These are phyloP conservation scores for Drosophila algonquin DNA, from an alignment of 2,888 invertebrate genomes.

Conservation along the genomic window DNA sequence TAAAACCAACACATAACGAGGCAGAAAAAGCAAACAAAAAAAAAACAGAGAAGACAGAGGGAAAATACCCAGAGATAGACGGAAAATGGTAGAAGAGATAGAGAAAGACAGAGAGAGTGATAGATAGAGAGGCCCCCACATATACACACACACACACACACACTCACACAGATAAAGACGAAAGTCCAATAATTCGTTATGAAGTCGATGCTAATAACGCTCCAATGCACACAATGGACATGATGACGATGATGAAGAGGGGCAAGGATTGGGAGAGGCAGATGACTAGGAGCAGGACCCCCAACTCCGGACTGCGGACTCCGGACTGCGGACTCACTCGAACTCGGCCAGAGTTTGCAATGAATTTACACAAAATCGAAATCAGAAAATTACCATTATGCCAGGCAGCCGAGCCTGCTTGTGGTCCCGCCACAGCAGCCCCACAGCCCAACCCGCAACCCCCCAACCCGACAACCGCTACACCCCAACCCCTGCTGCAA, in stretches of 20 bases:
- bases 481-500: not conserved
- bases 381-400: conserved; percentile 77
- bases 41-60: conserved; percentile 21
- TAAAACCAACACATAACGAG: conserved; percentile 70
- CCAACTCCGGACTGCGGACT: not conserved
- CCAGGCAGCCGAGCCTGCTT: conserved; percentile 52
- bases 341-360: conserved; percentile 58
- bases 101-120: not conserved
- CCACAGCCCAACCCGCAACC: not conserved
- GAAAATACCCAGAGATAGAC: conserved; percentile 14
- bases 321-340: not conserved
- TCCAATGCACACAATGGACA: conserved; percentile 68
- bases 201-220: conserved; percentile 76
- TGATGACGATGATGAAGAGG: conserved; percentile 40
- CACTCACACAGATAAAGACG: conserved; percentile 43
- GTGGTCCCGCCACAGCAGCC: conserved; percentile 16
- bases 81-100: conserved; percentile 7
- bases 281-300: too few species aligned
- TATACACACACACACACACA: too few species aligned
- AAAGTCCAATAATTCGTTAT: conserved; percentile 75
- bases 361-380: conserved; percentile 78
- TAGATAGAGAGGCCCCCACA: too few species aligned
- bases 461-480: not conserved
- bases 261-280: conserved; percentile 28
- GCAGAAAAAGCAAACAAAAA: conserved; percentile 45